Base-by-base conservation (phyloP, 2,888 invertebrate species). In the Pyrrhia umbra region DNA sequence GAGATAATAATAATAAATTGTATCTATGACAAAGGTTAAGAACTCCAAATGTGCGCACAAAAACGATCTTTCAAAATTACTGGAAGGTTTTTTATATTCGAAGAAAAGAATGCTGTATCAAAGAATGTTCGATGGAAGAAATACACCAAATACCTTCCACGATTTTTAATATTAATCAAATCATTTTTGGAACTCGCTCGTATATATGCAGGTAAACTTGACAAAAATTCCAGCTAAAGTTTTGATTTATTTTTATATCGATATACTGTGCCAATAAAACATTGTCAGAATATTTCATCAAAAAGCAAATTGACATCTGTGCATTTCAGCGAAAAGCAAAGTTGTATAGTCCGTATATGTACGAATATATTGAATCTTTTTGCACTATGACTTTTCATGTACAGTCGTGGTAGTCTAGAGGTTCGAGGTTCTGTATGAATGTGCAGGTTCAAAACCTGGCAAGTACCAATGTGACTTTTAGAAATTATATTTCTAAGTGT, bases 31-130 rank as follows among this genome's bases (percentile, higher is more conserved):
- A 51, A 51, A 70, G 54, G 37, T 50, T 21, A 55, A 23, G 18
- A 47, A 45, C 18, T 21, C 18, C 18, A 45, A 27, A 45, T 6
- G 15, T 37, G 27, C 59, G 34, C 46, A 30, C 54, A 34, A 20
- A n/a, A 46, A 40, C 5, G 13, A 16, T 47, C 40, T 50, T 60
- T 25, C 27, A 18, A 52, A 62, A 57, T 56, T 6, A 56, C 20
- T 51, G 16, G 43, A 54, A 47, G 42, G 37, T 55, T 50, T 47
- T 39, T 20, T 23, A 50, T 58, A 46, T 43, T 15, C 30, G 20
- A 65, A 20, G 40, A 56, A 30, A 77, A 77, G 58, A 75, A 69
- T 64, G 46, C 42, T 40, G 8, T 47, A 40, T 46, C 18, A 57
- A 57, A 69, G 49, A 58, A 57, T 46, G 6, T 52, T 61, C 10